Evolutionary conservation across 1,140 invertebrate species (phyloP), one percentile per base, ranked within the genome.

Genomic region (Dryas iulia): DNA sequence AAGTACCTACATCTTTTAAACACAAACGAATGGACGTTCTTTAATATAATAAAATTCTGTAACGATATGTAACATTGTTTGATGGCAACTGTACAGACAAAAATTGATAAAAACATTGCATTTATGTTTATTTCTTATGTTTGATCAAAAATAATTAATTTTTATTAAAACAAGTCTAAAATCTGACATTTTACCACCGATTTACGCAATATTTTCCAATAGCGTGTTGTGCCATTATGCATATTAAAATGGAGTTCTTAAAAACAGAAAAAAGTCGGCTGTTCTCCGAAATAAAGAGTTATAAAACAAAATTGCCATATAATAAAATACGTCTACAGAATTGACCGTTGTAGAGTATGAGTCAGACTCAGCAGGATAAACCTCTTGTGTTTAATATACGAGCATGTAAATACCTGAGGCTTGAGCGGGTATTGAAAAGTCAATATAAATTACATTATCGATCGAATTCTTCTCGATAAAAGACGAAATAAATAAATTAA

Each of bases 311-410:
- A 71, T 61, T 39, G 25, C 53, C 53, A 61, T 60, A 60, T 67
- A 70, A 79, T 74, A 73, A 75, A 72, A 72, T 64, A 66, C 60
- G 54, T 64, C 59, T 33, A 66, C 63, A 54, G 59, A 62, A 71
- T 66, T 71, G 66, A 59, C 59, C 59, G 66, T 69, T 62, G 71
- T 68, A 47, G 62, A 61, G 65, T 59, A 66, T 79, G 78, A 79
- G 63, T 79, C 78, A 79, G 61, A 53, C 35, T 30, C 53, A 60
- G 68, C 74, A 54, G 69, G 69, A 69, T 69, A 76, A 79, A 72
- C 71, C 63, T 57, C 52, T 59, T 59, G 71, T 64, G 62, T 72
- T 59, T 30, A 73, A 66, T 66, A 73, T 69, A 73, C 66, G 71
- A 66, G 26, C 62, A 69, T 69, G 71, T 69, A 65, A 73, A 69